Conservation (phyloP, 30 jellyfish, hydroid and myxozoan genomes). For the Aurelia coerulea region DNA sequence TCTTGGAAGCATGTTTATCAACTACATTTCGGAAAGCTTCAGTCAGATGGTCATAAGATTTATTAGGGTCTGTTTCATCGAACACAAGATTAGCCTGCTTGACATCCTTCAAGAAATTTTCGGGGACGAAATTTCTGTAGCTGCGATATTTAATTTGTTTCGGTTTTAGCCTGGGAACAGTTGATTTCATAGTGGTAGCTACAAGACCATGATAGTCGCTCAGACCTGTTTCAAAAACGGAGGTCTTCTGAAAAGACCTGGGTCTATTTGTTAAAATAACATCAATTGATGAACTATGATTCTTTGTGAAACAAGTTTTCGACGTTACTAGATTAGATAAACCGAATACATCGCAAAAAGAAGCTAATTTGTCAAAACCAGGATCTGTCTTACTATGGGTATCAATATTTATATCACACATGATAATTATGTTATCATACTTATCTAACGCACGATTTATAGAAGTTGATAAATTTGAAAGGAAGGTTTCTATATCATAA, state of each 20-base stretch:
- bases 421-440: constrained; percentile 30
- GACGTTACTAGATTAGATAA: neutral
- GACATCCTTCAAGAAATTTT: too few relatives aligned
- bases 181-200: neutral
- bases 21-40: too few relatives aligned
- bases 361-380: neutral
- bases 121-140: too few relatives aligned
- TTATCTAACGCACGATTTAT: constrained; percentile 33
- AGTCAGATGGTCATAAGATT: too few relatives aligned
- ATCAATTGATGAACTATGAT: constrained; percentile 20
- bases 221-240: constrained; percentile 2
- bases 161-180: neutral
- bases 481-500: constrained; percentile 4
- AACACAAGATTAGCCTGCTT: too few relatives aligned
- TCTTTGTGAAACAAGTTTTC: constrained; percentile 29
- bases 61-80: too few relatives aligned
- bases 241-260: neutral
- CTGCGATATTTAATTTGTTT: too few relatives aligned
- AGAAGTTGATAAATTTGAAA: neutral
- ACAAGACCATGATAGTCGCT: constrained; percentile 19
- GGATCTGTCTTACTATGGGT: neutral
- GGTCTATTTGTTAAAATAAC: constrained; percentile 5
- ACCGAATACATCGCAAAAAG: neutral
- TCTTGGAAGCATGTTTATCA: too few relatives aligned
- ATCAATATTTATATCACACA: constrained; percentile 43